phyloP scores from a whole-genome alignment of 1,140 invertebrate species.

The Spodoptera frugiperda region DNA sequence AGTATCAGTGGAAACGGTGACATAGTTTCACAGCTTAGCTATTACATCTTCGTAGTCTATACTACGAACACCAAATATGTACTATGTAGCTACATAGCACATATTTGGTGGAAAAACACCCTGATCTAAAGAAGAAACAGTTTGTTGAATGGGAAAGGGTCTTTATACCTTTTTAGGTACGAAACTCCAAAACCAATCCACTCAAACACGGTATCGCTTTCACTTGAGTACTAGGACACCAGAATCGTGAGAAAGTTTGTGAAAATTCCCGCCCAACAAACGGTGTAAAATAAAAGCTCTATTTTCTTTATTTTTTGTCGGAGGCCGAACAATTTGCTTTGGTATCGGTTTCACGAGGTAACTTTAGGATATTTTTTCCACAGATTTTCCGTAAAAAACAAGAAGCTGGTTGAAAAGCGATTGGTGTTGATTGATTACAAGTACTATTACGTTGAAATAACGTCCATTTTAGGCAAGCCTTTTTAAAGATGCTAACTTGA shows the following conservation, averaged over 20 bases:
- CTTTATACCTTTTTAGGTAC: not conserved
- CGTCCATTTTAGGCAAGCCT: too few relatives aligned
- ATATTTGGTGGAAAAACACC: too few relatives aligned
- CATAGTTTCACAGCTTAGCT: too few relatives aligned
- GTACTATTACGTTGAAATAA: not conserved
- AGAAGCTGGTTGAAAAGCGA: not conserved
- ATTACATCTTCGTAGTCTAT: too few relatives aligned
- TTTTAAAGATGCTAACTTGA: too few relatives aligned
- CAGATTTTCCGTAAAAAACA: not conserved
- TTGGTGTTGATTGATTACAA: conserved; percentile 4
- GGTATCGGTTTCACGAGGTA: conserved; percentile 15
- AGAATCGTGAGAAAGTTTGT: conserved; percentile 17
- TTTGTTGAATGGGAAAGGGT: not conserved
- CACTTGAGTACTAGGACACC: conserved; percentile 1
- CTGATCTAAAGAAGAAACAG: not conserved
- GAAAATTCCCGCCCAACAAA: not conserved
- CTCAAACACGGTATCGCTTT: not conserved
- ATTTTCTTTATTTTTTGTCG: conserved; percentile 22
- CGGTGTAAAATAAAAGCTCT: conserved; percentile 24
- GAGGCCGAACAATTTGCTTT: conserved; percentile 13
- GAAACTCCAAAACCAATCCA: not conserved
- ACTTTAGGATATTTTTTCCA: conserved; percentile 1
- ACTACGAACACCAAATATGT: too few relatives aligned
- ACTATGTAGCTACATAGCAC: too few relatives aligned
- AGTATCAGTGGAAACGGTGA: too few relatives aligned